Base-by-base conservation (phyloP, 2,888 invertebrate species). In the Andrena minutula region DNA sequence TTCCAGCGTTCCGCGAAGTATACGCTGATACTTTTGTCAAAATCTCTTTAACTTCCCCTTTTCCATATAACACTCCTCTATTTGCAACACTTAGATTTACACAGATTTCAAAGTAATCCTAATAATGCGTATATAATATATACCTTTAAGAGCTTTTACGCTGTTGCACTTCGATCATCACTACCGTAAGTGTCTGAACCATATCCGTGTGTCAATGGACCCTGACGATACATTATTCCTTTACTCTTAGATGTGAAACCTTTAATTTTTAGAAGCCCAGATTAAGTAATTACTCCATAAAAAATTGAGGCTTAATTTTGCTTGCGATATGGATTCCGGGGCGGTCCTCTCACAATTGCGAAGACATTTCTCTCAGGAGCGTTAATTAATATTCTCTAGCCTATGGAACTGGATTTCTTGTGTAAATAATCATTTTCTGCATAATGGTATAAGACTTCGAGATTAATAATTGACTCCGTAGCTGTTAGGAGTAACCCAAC, bases 201-300 rank as follows among this genome's bases (percentile, higher is more conserved):
- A 80, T 79, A 73, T 73, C 35, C 61, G 16, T 68, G 64, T 73
- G 51, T 58, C 47, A 79, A 61, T 68, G 73, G 73, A 68, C n/a
- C 30, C 35, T 35, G 47, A n/a, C 65, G 32, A 56, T 64, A 23
- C 47, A 28, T 68, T 79, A 68, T 63, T 60, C 23, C 30, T 61
- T 26, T 35, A 47, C 53, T 68, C 8, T 56, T 56, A 63, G 63
- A 61, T 32, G 8, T 53, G n/a, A 56, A 60, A 73, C 4, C 30
- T 73, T 79, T 68, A 5, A 60, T 66, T 47, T 65, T 35, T 70
- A 75, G 23, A 69, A 60, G 53, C 26, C 47, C 53, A 56, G 58
- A 12, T 79, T 75, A 65, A 49, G 0, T 56, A 47, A 58, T 30
- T 49, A 26, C 28, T 60, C 20, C 56, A 2, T 30, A 60, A 65